Percentiles rank a stretch among this genome's conserved stretches.
phyloP scores from a whole-genome alignment of 2,888 invertebrate species.

The Rotaria magnacalcarata region DNA sequence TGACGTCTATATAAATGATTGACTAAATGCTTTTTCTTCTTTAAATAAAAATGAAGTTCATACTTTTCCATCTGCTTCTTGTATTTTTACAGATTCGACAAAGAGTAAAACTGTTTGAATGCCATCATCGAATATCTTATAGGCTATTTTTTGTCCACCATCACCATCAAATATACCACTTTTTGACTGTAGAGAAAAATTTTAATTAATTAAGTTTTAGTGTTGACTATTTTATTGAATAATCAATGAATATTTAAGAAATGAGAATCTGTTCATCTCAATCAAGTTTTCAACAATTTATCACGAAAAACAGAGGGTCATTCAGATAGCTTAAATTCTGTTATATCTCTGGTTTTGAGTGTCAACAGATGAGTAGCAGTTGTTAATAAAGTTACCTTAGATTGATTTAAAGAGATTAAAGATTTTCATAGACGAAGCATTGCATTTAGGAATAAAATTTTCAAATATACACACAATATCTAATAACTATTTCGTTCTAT shows the following conservation, averaged over 20 bases:
- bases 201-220: no score
- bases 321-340: no score
- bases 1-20: not conserved
- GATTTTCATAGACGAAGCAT: no score
- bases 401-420: no score
- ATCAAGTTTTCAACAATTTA: not conserved
- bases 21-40: not conserved
- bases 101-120: conserved; percentile 84
- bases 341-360: no score
- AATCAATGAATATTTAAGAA: not conserved
- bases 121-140: conserved; percentile 88
- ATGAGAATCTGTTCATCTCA: not conserved
- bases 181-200: conserved; percentile 15
- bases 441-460: no score
- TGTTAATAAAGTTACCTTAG: no score
- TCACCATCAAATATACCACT: conserved; percentile 62
- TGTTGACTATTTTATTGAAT: no score
- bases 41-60: not conserved
- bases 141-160: conserved; percentile 65
- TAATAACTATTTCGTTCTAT: no score
- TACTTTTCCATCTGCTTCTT: not conserved
- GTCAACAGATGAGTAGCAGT: no score
- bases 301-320: no score
- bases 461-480: no score
- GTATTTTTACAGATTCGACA: conserved; percentile 64